phyloP scores from a whole-genome alignment of 2,888 invertebrate genomes.

The Acrobasis repandana region DNA sequence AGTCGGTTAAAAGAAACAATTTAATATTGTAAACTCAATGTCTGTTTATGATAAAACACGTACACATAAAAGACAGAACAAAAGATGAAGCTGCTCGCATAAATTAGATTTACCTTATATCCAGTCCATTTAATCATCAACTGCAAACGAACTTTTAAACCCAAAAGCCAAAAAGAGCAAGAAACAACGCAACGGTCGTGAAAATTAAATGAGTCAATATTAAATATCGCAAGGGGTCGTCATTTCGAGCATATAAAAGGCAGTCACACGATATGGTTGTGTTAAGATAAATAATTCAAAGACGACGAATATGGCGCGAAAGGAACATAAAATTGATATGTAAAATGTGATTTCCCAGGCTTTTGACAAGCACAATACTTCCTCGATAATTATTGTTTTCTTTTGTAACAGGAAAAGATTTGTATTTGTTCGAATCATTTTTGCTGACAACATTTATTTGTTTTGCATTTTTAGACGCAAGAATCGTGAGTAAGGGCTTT shows the following conservation, averaged over 20 bases:
- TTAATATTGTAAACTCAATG: too few relatives aligned
- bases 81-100: too few relatives aligned
- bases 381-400: constrained; percentile 17
- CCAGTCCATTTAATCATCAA: too few relatives aligned
- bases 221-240: background rate
- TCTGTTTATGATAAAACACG: too few relatives aligned
- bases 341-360: constrained; percentile 21
- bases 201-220: background rate
- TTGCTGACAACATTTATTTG: background rate
- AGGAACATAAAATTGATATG: constrained; percentile 25
- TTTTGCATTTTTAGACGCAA: background rate
- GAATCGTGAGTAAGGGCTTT: too few relatives aligned
- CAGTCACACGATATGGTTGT: constrained; percentile 22
- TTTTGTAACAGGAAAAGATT: background rate
- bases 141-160: too few relatives aligned
- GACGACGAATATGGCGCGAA: constrained; percentile 17
- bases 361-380: constrained; percentile 5
- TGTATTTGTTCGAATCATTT: background rate
- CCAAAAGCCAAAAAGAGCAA: too few relatives aligned
- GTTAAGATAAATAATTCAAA: constrained; percentile 27
- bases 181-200: too few relatives aligned
- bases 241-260: constrained; percentile 8
- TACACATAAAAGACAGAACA: too few relatives aligned
- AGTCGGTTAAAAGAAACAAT: too few relatives aligned
- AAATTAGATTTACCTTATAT: too few relatives aligned